These are phyloP conservation scores for Girardinus metallicus DNA, from an alignment of 2,797 vertebrate genomes.

Conservation along the genomic window DNA sequence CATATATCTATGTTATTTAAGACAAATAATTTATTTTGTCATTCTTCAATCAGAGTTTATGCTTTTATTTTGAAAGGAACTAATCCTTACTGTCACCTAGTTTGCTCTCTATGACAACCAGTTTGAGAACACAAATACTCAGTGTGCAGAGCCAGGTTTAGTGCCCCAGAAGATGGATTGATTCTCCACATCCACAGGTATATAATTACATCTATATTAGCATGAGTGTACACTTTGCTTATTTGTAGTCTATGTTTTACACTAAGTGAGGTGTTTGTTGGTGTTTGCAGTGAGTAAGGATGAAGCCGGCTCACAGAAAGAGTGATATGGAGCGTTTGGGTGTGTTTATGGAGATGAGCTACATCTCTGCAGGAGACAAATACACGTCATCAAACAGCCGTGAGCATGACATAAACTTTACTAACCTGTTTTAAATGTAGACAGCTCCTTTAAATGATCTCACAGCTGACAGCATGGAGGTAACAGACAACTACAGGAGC, in stretches of 20 bases:
- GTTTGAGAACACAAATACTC: conserved; percentile 19
- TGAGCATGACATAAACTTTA: conserved; percentile 43
- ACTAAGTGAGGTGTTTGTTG: neutral
- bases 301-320: conserved; percentile 77
- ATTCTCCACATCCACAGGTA: neutral
- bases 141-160: neutral
- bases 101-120: conserved; percentile 44
- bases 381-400: conserved; percentile 72
- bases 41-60: neutral
- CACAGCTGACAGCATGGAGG: neutral
- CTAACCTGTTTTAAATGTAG: neutral
- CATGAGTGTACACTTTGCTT: neutral
- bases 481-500: neutral
- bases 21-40: neutral
- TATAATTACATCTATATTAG: neutral
- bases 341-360: conserved; percentile 91
- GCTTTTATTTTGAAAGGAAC: conserved; percentile 38
- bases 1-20: neutral
- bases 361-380: conserved; percentile 87
- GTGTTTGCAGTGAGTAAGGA: conserved; percentile 35
- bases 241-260: neutral
- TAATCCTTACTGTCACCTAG: neutral
- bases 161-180: neutral
- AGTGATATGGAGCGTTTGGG: conserved; percentile 90
- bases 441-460: too few species aligned